Conservation (phyloP, 2,797 vertebrate genomes). For the Poecilia wingei region DNA sequence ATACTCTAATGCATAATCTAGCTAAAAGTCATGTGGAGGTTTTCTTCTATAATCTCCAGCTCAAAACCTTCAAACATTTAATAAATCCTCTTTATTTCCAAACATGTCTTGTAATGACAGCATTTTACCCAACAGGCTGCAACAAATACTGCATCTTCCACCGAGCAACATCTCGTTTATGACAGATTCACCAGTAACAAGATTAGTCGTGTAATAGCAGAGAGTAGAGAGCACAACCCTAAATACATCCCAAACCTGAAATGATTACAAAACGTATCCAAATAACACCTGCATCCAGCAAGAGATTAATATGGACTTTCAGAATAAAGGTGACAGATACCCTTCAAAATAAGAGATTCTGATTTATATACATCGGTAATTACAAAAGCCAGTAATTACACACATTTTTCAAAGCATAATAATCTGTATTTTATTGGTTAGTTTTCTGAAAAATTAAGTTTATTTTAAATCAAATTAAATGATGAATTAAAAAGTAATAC, state of each 20-base stretch:
- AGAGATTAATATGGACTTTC: neutral
- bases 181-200: neutral
- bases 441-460: neutral
- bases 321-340: neutral
- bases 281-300: neutral
- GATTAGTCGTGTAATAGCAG: neutral
- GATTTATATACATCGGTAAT: neutral
- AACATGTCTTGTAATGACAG: neutral
- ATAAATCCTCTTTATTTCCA: slow-evolving; percentile 25
- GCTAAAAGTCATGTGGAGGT: slow-evolving; percentile 15
- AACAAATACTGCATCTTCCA: neutral
- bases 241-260: neutral
- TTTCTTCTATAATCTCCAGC: slow-evolving; percentile 44
- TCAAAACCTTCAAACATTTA: slow-evolving; percentile 24
- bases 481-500: neutral
- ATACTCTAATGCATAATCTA: slow-evolving; percentile 23
- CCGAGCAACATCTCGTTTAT: neutral
- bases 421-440: neutral
- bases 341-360: neutral
- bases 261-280: neutral
- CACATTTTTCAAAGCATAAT: neutral
- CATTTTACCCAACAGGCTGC: neutral
- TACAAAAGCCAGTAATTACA: neutral
- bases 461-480: neutral
- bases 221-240: neutral